Conservation (phyloP, 1,140 invertebrate species). For the Tyrophagus putrescentiae region DNA sequence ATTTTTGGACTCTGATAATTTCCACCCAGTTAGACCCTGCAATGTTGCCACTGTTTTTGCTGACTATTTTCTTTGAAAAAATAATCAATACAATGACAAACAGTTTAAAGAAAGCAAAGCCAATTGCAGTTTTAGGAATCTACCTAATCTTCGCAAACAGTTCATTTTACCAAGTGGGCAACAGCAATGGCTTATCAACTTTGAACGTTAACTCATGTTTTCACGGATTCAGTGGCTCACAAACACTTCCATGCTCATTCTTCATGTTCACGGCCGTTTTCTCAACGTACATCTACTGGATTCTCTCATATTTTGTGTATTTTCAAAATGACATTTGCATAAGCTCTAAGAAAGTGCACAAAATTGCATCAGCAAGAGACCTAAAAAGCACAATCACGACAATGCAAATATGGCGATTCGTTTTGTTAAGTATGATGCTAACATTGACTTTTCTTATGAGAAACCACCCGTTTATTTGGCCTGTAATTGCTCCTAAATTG, state of each 20-base stretch:
- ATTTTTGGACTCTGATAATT: slow-evolving; percentile 38
- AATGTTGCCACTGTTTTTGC: slow-evolving; percentile 57
- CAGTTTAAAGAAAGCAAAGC: background rate
- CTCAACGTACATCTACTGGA: slow-evolving; percentile 33
- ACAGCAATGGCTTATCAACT: slow-evolving; percentile 74
- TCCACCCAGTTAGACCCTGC: slow-evolving; percentile 47
- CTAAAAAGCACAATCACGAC: background rate
- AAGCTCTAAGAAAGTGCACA: background rate
- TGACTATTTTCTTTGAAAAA: slow-evolving; percentile 33
- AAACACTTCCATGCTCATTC: slow-evolving; percentile 42
- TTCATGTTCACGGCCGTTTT: slow-evolving; percentile 48
- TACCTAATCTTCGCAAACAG: slow-evolving; percentile 10
- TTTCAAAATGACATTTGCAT: slow-evolving; percentile 22
- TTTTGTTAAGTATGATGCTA: slow-evolving; percentile 44
- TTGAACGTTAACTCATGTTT: slow-evolving; percentile 77
- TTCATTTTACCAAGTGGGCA: slow-evolving; percentile 42
- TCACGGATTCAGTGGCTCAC: slow-evolving; percentile 59
- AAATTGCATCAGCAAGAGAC: background rate
- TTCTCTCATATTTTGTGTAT: slow-evolving; percentile 26
- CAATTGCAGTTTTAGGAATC: background rate
- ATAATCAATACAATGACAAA: background rate
- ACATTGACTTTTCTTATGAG: slow-evolving; percentile 49
- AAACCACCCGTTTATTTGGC: slow-evolving; percentile 77
- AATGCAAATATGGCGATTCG: slow-evolving; percentile 35
- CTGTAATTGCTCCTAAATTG: slow-evolving; percentile 75